Percentiles rank a stretch among this genome's conserved stretches.
Evolutionary conservation across 2,113 vertebrate species (phyloP).

Genomic region (Tupaia chinensis): DNA sequence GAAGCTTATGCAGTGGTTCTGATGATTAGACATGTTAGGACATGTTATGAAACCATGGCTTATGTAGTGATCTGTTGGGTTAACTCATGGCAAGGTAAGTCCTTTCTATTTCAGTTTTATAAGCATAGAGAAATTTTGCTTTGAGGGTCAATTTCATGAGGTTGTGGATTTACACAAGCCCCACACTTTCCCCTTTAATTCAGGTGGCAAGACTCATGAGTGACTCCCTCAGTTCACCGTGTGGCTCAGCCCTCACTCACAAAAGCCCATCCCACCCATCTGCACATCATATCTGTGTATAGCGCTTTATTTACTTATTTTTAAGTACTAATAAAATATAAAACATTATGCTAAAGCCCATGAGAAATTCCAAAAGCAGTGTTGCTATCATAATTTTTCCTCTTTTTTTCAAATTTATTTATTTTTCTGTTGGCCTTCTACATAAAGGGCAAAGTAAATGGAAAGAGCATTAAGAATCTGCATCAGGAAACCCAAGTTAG

Average conservation of each 20-base stretch:
- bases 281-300: background rate
- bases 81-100: background rate
- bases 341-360: slow-evolving; percentile 31
- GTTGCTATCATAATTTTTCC: background rate
- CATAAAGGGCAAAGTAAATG: slow-evolving; percentile 34
- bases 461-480: slow-evolving; percentile 26
- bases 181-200: background rate
- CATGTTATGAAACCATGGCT: background rate
- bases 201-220: background rate
- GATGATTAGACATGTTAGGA: background rate
- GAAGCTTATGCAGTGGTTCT: background rate
- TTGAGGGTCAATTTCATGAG: background rate
- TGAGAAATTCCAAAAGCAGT: slow-evolving; percentile 27
- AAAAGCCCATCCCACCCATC: background rate
- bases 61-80: background rate
- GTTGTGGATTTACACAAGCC: background rate
- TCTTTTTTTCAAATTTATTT: slow-evolving; percentile 9
- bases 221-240: background rate
- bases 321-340: slow-evolving; percentile 37
- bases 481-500: slow-evolving; percentile 63
- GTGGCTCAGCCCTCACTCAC: background rate
- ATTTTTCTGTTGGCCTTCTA: background rate
- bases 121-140: background rate
- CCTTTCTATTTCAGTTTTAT: slow-evolving; percentile 11
- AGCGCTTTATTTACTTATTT: slow-evolving; percentile 45